These are phyloP conservation scores for Anguilla anguilla DNA, from an alignment of 2,797 vertebrate species.

Conservation along the genomic window DNA sequence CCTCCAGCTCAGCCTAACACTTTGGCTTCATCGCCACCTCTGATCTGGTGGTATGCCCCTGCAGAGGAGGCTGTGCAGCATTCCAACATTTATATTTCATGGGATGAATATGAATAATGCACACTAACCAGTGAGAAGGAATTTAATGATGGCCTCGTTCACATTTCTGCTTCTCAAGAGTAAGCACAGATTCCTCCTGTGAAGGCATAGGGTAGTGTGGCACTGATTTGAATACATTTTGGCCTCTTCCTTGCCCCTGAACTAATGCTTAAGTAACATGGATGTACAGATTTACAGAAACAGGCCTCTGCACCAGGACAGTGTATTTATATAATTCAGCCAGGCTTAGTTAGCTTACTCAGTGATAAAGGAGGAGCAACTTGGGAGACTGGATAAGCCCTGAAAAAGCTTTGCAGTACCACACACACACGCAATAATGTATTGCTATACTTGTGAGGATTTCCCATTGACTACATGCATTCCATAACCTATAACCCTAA, in stretches of 20 bases:
- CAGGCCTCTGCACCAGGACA: not conserved
- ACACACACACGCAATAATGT: not conserved
- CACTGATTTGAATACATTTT: conserved; percentile 23
- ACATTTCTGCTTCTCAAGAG: conserved; percentile 25
- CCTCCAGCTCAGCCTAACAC: conserved; percentile 28
- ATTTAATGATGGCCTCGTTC: conserved; percentile 32
- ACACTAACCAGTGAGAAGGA: conserved; percentile 26
- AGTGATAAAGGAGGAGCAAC: not conserved
- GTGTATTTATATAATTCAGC: not conserved
- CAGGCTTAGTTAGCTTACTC: not conserved
- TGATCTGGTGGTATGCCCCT: not conserved
- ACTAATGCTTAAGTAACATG: conserved; percentile 4
- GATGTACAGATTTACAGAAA: not conserved
- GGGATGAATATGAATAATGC: conserved; percentile 34
- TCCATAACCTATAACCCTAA: no score
- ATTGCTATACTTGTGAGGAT: no score
- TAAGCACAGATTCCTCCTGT: conserved; percentile 28
- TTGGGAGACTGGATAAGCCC: not conserved
- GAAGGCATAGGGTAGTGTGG: conserved; percentile 12
- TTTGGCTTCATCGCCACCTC: conserved; percentile 17
- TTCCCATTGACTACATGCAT: no score
- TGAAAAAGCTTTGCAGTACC: not conserved
- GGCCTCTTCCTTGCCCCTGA: conserved; percentile 15
- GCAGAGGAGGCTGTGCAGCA: conserved; percentile 6
- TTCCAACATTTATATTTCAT: conserved; percentile 34